These are phyloP conservation scores for Drymodes brunneopygia DNA, from an alignment of 2,113 vertebrate genomes.

Conservation along the genomic window DNA sequence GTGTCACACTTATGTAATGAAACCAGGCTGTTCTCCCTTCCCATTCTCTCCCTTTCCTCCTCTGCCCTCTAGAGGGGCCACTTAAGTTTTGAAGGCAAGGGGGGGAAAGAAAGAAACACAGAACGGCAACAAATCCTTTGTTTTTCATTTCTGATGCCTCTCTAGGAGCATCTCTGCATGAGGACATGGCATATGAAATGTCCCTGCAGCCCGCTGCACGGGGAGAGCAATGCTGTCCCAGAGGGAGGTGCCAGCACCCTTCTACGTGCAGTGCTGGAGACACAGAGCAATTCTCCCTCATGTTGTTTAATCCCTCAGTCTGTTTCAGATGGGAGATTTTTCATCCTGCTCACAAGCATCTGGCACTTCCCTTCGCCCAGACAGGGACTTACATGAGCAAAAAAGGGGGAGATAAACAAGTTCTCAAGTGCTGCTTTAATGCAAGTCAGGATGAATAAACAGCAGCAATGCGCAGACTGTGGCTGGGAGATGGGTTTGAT, in stretches of 20 bases:
- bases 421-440: not conserved
- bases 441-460: not conserved
- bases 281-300: not conserved
- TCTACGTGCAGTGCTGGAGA: fast-evolving
- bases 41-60: not conserved
- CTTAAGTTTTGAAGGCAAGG: not conserved
- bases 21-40: not conserved
- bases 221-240: not conserved
- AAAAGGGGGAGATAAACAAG: not conserved
- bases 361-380: not conserved
- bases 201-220: not conserved
- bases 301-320: not conserved
- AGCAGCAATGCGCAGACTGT: not conserved
- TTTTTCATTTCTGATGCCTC: not conserved
- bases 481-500: not conserved
- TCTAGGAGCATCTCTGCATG: not conserved
- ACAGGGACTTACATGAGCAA: not conserved
- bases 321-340: not conserved
- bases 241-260: not conserved
- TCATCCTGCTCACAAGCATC: not conserved
- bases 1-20: fast-evolving
- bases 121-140: not conserved
- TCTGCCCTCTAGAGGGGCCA: not conserved
- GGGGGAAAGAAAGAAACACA: not conserved
- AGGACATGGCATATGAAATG: not conserved